Evolutionary conservation across 2,797 vertebrate species (phyloP), one percentile per base, ranked within the genome.

Genomic region (Cossypha niveicapilla): DNA sequence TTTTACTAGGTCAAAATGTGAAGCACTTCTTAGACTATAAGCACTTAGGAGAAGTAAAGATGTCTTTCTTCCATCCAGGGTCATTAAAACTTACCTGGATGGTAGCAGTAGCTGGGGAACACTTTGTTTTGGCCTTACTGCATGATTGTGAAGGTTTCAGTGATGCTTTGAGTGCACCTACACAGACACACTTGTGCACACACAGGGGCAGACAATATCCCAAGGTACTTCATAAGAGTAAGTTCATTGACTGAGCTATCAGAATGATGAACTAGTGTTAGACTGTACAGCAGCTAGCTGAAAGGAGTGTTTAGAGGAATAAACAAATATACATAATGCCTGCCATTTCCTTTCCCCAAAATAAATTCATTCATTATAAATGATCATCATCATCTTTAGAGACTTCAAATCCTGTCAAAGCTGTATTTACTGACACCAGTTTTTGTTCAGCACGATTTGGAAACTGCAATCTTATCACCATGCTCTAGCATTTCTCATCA

Each of bases 291-390:
- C 41, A 92, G 51, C n/a, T 48, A 61, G 28, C 35, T 86, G 51
- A 68, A 86, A 86, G 58, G 34, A 89, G 56, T 9, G 8, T 67
- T 88, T 48, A 78, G 37, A 93, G 63, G 37, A 86, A 90, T 70
- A 88, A 90, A 86, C 45, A 92, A 79, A 88, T 53, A 84, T 6
- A 73, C 13, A 37, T 48, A 70, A 81, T 42, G 60, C 27, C 62
- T 84, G 73, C 34, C 3, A 2, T 60, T 92, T 86, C 73, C 63
- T 18, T 62, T 90, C 37, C 73, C 48, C n/a, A 48, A 80, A 93
- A 95, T 88, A 90, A 89, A 93, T 88, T 62, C 17, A 81, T 93
- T 81, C 66, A 56, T 90, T 88, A 80, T 81, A 81, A 96, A 92
- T 2, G 1, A 93, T 72, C 23, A 72, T 78, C 57, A 66, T 56